Percentiles rank a stretch among this genome's conserved stretches.
Conservation (phyloP, 1,140 invertebrate genomes). For the Trichonephila clavipes region DNA sequence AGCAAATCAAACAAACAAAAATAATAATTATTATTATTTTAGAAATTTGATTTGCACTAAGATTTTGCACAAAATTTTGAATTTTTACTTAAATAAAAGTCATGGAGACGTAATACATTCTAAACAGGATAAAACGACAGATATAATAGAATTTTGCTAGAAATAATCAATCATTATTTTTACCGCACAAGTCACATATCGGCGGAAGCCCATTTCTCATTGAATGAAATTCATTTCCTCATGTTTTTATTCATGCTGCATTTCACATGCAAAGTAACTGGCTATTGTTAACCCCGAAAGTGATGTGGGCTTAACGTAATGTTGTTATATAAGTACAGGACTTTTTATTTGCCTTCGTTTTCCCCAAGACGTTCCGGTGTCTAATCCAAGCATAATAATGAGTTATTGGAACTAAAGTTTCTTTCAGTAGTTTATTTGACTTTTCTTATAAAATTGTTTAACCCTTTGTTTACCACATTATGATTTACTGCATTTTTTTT, state of each 20-base stretch:
- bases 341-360: too few species aligned
- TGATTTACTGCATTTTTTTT: too few species aligned
- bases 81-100: too few species aligned
- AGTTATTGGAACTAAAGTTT: not conserved
- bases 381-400: not conserved
- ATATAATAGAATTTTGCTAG: too few species aligned
- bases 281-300: not conserved
- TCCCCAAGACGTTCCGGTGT: not conserved
- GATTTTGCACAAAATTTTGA: too few species aligned
- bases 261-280: not conserved
- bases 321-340: too few species aligned
- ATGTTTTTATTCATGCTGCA: constrained; percentile 46
- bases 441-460: not conserved
- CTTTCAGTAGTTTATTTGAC: not conserved
- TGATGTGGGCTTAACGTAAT: not conserved
- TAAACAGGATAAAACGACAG: too few species aligned
- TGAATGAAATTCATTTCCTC: not conserved
- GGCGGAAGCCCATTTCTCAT: not conserved
- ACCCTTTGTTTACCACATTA: too few species aligned
- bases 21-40: too few species aligned
- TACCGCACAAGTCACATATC: not conserved
- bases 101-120: too few species aligned
- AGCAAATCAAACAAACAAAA: too few species aligned
- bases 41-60: too few species aligned
- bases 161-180: not conserved